Evolutionary conservation across 1,140 invertebrate species (phyloP), one percentile per base, ranked within the genome.

Genomic region (Eupeodes corollae): DNA sequence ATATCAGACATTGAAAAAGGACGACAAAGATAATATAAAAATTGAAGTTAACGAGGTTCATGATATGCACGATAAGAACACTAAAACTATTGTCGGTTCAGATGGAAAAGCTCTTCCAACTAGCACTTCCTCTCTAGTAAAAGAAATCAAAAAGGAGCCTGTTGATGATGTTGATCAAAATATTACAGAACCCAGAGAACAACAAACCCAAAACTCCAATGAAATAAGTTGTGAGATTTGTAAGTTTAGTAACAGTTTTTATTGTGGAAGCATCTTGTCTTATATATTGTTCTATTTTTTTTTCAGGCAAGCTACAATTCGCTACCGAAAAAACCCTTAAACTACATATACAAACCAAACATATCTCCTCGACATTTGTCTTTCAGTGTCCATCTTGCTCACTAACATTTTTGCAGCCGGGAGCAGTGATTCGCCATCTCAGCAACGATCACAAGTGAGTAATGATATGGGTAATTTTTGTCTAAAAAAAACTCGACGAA

Each of bases 401-500:
- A n/a, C 75, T 76, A 47, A 77, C 75, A 49, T 84, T 83, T 63
- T 71, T 79, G 32, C 82, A 80, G 52, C 73, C 77, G 0, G 83
- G 79, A 75, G 77, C 79, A 55, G 82, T 84, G 6, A 80, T 80
- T 56, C 71, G 82, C n/a, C 83, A 85, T 72, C 69, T 84, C 9
- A 76, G 75, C 46, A 83, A 81, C 74, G 76, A 82, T 58, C 78
- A 81, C 61, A 70, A 75, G 75, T 77, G 67, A 48, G 56, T 61
- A 26, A 5, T 26, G 21, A 26, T 26, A 5, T 26, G 8, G 8
- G 21, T 8, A 26, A 26, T 26, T 3, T 26, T 26, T 26, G 8
- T n/a, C n/a, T n/a, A n/a, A n/a, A n/a, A n/a, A n/a, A n/a, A 26
- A 26, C 21, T 8, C 8, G 21, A 26, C 21, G 21, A 26, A 26